A percentile compares a stretch with the other conserved stretches of the same genome.
Evolutionary conservation across 2,113 vertebrate species (phyloP).

Genomic region (Miniopterus natalensis): DNA sequence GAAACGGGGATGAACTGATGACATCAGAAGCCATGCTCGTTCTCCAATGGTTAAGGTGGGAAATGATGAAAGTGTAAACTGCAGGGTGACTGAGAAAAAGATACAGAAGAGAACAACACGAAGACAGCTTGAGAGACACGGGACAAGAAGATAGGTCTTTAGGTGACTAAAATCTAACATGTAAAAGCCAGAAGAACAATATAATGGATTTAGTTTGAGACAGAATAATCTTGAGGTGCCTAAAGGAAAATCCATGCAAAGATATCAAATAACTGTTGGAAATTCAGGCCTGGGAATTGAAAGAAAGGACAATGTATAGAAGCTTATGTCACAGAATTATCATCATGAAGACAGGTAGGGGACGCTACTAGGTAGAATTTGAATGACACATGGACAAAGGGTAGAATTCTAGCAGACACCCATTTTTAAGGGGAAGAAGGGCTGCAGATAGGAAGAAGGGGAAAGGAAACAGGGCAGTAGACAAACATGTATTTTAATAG

Average conservation of each 20-base stretch:
- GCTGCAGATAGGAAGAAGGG: neutral
- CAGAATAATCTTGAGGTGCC: neutral
- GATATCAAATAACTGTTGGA: neutral
- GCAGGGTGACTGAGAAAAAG: neutral
- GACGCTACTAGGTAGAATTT: no score
- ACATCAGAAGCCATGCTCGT: neutral
- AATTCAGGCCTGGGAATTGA: neutral
- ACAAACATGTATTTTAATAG: neutral
- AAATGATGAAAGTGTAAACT: neutral
- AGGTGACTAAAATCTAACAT: neutral
- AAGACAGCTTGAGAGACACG: neutral
- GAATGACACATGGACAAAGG: neutral
- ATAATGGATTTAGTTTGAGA: neutral
- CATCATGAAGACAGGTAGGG: neutral
- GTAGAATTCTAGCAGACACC: neutral
- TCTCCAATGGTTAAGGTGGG: neutral
- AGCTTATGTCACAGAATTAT: neutral
- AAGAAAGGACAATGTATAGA: neutral
- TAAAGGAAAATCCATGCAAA: neutral
- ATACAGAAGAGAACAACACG: neutral
- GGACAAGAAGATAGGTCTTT: neutral
- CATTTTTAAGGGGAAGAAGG: neutral
- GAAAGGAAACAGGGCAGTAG: neutral
- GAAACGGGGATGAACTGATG: neutral
- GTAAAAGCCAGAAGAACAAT: neutral